Evolutionary conservation across 2,797 vertebrate genomes (phyloP).

Genomic region (Pseudochirops cupreus): DNA sequence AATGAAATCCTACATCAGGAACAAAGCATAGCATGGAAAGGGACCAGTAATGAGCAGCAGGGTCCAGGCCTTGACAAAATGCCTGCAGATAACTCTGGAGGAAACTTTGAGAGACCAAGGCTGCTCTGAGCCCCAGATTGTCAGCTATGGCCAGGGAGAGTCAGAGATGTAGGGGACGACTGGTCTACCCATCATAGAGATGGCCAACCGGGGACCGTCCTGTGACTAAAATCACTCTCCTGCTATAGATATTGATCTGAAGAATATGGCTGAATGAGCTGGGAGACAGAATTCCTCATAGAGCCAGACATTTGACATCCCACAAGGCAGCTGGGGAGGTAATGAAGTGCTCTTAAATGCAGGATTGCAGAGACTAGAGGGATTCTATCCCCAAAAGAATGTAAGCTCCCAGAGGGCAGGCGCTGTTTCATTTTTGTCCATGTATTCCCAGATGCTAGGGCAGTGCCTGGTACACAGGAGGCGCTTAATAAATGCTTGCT

Average conservation of each 20-base stretch:
- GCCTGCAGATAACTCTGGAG: neutral
- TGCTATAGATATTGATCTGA: conserved; percentile 80
- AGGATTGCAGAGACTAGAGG: neutral
- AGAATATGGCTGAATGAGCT: conserved; percentile 74
- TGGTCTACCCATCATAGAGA: conserved; percentile 80
- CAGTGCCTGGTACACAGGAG: neutral
- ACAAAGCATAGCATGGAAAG: neutral
- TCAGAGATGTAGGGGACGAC: conserved; percentile 79
- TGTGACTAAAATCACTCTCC: conserved; percentile 82
- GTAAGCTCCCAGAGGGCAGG: neutral
- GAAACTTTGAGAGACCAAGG: neutral
- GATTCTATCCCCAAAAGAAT: neutral
- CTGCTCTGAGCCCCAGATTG: neutral
- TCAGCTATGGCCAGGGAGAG: conserved; percentile 58
- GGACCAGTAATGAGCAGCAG: neutral
- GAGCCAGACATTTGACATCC: conserved; percentile 52
- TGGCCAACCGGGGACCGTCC: conserved; percentile 70
- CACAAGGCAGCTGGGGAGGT: neutral
- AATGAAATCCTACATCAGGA: neutral
- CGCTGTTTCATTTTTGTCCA: neutral
- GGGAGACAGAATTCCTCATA: conserved; percentile 52
- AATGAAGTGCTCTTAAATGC: neutral
- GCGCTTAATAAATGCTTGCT: neutral
- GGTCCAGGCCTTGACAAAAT: neutral
- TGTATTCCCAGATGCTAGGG: neutral